Evolutionary conservation across 2,888 invertebrate genomes (phyloP).

Genomic region (Ceramica pisi): DNA sequence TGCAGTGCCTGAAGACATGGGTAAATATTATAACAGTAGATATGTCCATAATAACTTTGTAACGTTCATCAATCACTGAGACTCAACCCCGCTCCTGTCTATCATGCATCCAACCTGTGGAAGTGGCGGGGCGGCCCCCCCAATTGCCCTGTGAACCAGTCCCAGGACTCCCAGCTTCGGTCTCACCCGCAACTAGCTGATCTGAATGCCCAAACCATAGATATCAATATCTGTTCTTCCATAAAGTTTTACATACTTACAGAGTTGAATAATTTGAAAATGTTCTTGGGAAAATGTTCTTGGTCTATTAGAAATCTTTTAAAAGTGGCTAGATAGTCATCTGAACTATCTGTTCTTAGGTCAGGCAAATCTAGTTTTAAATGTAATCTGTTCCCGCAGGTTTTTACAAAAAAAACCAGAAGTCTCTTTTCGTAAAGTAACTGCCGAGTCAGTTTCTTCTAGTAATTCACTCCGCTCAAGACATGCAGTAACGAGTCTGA

Average conservation of each 20-base stretch:
- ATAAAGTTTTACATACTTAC: not conserved
- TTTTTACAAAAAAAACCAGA: not conserved
- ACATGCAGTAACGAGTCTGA: not conserved
- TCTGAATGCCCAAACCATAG: slow-evolving; percentile 80
- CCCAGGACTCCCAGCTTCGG: slow-evolving; percentile 80
- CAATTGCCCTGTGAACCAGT: slow-evolving; percentile 83
- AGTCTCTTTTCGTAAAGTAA: no score
- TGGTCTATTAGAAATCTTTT: not conserved
- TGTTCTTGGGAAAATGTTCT: not conserved
- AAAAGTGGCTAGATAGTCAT: not conserved
- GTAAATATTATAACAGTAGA: no score
- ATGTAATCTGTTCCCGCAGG: no score
- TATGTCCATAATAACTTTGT: not conserved
- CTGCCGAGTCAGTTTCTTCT: not conserved
- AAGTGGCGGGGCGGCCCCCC: slow-evolving; percentile 84
- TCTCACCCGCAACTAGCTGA: slow-evolving; percentile 88
- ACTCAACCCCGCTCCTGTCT: slow-evolving; percentile 58
- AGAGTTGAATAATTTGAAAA: not conserved
- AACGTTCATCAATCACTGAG: slow-evolving; percentile 59
- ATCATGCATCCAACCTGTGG: slow-evolving; percentile 88
- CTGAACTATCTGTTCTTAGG: not conserved
- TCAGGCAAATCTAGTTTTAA: not conserved
- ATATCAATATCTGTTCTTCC: slow-evolving; percentile 29
- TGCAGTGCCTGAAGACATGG: no score
- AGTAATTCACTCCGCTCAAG: not conserved